A percentile compares a stretch with the other conserved stretches of the same genome.
These are phyloP conservation scores for Columba janthina DNA, from an alignment of 2,113 vertebrate species.

Conservation along the genomic window DNA sequence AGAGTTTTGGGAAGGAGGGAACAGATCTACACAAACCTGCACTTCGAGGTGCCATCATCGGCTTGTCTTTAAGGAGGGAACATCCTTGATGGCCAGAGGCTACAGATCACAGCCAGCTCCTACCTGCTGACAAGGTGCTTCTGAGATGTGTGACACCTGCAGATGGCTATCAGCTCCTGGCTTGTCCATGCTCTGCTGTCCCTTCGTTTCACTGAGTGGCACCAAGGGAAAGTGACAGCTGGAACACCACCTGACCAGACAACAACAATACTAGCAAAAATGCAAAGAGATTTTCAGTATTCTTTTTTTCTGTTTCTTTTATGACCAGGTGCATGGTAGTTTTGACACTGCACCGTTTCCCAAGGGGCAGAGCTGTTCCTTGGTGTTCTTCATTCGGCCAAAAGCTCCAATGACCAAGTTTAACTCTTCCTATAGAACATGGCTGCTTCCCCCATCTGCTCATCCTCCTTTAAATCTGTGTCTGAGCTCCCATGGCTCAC, in stretches of 20 bases:
- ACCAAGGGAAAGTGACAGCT: neutral
- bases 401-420: neutral
- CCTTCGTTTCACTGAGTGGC: neutral
- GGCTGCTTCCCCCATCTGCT: neutral
- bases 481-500: neutral
- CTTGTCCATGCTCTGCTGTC: neutral
- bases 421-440: neutral
- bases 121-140: conserved; percentile 35
- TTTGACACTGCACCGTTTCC: neutral
- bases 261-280: neutral
- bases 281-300: neutral
- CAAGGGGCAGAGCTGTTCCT: neutral
- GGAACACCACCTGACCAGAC: neutral
- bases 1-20: neutral
- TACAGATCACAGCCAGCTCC: neutral
- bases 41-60: neutral
- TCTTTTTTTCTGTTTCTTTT: neutral
- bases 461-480: neutral
- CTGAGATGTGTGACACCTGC: neutral
- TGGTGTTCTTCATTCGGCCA: neutral
- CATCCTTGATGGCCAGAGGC: neutral
- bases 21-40: neutral
- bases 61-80: neutral
- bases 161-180: neutral
- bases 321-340: accelerated